phyloP scores from a whole-genome alignment of 2,888 invertebrate species.

The Alentia gelatinosa region DNA sequence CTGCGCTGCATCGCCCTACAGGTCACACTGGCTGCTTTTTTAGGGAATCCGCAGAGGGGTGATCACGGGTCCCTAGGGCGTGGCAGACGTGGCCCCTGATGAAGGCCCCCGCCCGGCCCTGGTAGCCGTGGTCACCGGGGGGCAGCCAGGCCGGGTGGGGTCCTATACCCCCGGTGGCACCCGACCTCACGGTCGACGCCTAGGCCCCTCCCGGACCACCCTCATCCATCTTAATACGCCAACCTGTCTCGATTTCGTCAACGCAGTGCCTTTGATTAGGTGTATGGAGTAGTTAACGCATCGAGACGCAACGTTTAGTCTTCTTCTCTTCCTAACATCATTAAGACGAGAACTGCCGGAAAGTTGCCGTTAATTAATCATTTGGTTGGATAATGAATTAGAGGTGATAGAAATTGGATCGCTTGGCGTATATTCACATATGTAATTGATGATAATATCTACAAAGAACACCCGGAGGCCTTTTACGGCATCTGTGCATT shows the following conservation, averaged over 20 bases:
- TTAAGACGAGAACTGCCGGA: no score
- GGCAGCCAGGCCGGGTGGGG: not conserved
- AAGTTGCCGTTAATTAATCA: no score
- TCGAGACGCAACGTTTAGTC: not conserved
- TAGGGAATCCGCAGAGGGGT: constrained; percentile 21
- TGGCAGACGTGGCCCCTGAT: not conserved
- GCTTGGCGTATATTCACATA: no score
- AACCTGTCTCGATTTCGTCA: constrained; percentile 5
- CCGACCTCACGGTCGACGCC: constrained; percentile 20
- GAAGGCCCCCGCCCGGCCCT: not conserved
- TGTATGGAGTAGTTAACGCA: not conserved
- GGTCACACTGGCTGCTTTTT: not conserved
- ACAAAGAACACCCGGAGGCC: no score
- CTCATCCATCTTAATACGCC: not conserved
- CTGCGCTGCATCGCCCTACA: not conserved
- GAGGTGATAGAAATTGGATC: no score
- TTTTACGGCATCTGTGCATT: no score
- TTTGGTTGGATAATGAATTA: no score
- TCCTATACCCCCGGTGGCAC: constrained; percentile 19
- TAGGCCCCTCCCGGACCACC: not conserved
- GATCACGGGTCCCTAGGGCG: constrained; percentile 5
- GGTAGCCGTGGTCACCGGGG: constrained; percentile 29
- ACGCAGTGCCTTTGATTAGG: not conserved
- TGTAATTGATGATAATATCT: no score
- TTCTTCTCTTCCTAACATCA: no score